Base-by-base conservation (phyloP, 2,113 vertebrate genomes). In the Salvelinus fontinalis region DNA sequence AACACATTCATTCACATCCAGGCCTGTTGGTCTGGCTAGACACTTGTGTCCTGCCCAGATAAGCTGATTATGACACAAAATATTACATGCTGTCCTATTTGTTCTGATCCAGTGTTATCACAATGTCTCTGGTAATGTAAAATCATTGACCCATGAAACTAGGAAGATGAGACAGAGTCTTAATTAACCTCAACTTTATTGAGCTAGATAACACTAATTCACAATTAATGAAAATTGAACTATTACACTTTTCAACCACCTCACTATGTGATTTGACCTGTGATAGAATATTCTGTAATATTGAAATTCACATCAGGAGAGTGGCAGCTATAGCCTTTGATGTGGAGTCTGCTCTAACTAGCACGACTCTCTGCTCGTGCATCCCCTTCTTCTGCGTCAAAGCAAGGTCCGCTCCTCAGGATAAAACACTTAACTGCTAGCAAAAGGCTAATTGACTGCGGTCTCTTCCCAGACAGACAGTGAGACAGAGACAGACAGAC, bases 61-160 rank as follows among this genome's bases (percentile, higher is more conserved):
- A 90, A 92, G 87, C 88, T 87, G 90, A 91, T 90, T 89, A 89
- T 82, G 74, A 86, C 82, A 85, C 83, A 89, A 88, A 88, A 88
- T 84, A 87, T 90, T 90, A 90, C 87, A 90, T 78, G 84, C 82
- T 87, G 89, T 87, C 85, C 89, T 85, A 84, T 90, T 90, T 90
- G 88, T 86, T 89, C 84, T 86, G 83, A 88, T 90, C 87, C 81
- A 89, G 79, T 84, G 85, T 89, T 86, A 88, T 89, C 89, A 81
- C 57, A 48, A 75, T 81, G 85, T 85, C 68, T 77, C 77, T 71
- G 59, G 49, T 86, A 80, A 89, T 87, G 81, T 74, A 79, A 85
- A 86, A 84, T 81, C 76, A 76, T 70, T 83, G 84, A 89, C 79
- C 84, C 83, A 76, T 82, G 81, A 86, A 86, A 86, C 80, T 74